These are phyloP conservation scores for Struthidea cinerea DNA, from an alignment of 2,113 vertebrate species.

Conservation along the genomic window DNA sequence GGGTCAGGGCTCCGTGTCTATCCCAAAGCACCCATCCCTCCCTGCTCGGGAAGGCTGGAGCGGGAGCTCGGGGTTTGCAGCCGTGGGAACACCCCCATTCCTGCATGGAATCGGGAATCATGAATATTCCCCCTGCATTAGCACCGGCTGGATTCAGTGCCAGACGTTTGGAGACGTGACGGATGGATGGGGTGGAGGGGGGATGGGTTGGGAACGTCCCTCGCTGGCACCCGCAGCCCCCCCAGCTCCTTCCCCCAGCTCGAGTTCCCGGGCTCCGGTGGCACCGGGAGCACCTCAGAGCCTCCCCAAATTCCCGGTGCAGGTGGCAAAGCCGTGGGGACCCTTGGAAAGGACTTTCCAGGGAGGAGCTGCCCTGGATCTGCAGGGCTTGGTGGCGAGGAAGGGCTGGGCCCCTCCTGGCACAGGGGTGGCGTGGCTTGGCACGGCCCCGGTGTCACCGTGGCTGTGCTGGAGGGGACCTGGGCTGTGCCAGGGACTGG, in stretches of 20 bases:
- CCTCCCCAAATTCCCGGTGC: neutral
- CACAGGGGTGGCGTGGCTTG: neutral
- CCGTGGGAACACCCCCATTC: neutral
- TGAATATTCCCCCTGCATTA: slow-evolving; percentile 66
- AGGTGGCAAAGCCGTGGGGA: fast-evolving
- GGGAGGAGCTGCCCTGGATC: neutral
- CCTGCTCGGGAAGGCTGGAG: neutral
- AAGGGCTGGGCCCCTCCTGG: neutral
- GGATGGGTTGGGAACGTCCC: neutral
- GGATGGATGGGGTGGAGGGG: neutral
- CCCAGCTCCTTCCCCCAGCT: neutral
- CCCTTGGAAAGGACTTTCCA: neutral
- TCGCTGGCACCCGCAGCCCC: neutral
- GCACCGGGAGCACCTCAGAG: neutral
- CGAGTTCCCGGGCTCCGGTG: fast-evolving
- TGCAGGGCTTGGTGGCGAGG: neutral
- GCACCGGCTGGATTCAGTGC: slow-evolving; percentile 45
- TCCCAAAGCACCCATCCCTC: neutral
- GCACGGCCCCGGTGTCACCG: neutral
- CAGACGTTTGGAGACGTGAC: slow-evolving; percentile 17
- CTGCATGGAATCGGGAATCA: neutral
- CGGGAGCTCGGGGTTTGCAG: neutral
- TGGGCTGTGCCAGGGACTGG: neutral
- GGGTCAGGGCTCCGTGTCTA: neutral
- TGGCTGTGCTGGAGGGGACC: neutral